Evolutionary conservation across 1,140 invertebrate genomes (phyloP).

Genomic region (Sipha flava): DNA sequence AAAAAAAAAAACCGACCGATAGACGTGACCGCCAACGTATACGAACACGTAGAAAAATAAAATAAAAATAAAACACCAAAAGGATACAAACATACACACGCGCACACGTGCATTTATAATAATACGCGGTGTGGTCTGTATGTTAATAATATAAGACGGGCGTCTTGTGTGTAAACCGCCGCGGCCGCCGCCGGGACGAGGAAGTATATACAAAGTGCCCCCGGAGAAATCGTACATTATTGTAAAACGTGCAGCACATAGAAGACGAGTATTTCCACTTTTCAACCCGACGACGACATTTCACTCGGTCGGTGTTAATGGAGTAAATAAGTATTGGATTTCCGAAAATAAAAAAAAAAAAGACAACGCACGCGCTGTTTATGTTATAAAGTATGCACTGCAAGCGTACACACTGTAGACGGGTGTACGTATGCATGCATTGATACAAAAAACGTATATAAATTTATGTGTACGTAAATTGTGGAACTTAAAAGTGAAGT

Average conservation of each 20-base stretch:
- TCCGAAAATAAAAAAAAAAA: not conserved
- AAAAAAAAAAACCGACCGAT: not conserved
- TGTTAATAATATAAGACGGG: constrained; percentile 12
- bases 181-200: not conserved
- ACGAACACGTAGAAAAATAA: not conserved
- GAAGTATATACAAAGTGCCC: not conserved
- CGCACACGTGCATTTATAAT: not conserved
- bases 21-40: not conserved
- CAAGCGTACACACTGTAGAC: too few species aligned
- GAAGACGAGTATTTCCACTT: constrained; percentile 20
- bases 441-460: too few species aligned
- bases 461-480: too few species aligned
- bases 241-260: not conserved
- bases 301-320: not conserved
- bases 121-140: not conserved
- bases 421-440: too few species aligned
- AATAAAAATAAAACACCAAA: not conserved
- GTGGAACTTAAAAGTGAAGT: too few species aligned
- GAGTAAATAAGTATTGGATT: constrained; percentile 7
- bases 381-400: too few species aligned
- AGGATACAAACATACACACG: not conserved
- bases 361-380: too few species aligned
- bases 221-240: not conserved
- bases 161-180: not conserved
- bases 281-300: constrained; percentile 1